Evolutionary conservation across 2,888 invertebrate species (phyloP).

Genomic region (Pristionchus exspectatus): DNA sequence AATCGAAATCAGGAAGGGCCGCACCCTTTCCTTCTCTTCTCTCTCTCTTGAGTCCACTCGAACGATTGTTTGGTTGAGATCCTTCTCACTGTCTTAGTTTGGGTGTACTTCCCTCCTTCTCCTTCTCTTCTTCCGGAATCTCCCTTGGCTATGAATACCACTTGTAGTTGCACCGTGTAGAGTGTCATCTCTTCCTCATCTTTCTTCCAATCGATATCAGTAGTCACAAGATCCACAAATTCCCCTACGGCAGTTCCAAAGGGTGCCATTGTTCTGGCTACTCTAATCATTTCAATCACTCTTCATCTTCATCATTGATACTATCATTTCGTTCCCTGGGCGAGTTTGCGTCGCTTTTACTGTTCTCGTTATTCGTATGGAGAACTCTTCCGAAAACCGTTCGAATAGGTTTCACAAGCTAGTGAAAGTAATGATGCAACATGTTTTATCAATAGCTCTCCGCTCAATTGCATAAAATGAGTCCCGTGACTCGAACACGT

Average conservation of each 20-base stretch:
- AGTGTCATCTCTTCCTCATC: neutral
- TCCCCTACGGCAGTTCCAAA: neutral
- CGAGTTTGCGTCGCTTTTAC: neutral
- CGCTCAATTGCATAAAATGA: neutral
- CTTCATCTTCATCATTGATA: neutral
- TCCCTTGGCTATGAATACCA: neutral
- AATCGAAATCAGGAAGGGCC: constrained; percentile 29
- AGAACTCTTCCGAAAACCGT: neutral
- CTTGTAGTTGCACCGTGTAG: neutral
- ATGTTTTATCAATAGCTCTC: neutral
- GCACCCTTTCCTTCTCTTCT: neutral
- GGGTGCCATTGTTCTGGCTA: constrained; percentile 42
- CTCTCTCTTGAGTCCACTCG: constrained; percentile 19
- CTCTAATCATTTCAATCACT: constrained; percentile 24
- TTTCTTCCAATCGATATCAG: neutral
- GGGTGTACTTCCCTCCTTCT: neutral
- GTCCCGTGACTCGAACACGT: neutral
- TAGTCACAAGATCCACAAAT: neutral
- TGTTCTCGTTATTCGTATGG: neutral
- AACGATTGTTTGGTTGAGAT: neutral
- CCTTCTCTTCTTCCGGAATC: constrained; percentile 7
- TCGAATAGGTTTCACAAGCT: neutral
- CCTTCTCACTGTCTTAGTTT: constrained; percentile 26
- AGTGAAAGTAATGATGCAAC: neutral
- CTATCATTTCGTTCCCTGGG: neutral